These are phyloP conservation scores for Tringa solitaria DNA, from an alignment of 2,113 vertebrate genomes.

Conservation along the genomic window DNA sequence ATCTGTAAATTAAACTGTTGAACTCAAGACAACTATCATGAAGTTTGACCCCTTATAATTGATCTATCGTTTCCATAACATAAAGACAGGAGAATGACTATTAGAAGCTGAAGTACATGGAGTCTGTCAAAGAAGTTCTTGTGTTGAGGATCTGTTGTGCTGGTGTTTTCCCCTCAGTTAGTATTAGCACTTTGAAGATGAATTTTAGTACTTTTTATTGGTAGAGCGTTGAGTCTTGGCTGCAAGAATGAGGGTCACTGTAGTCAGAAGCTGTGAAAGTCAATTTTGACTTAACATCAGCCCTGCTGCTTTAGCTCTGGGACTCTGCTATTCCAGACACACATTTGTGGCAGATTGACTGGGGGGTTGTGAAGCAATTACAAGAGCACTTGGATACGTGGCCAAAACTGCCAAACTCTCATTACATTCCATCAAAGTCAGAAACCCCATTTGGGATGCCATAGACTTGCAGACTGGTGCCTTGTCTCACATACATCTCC, in stretches of 20 bases:
- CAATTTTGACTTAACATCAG: conserved; percentile 67
- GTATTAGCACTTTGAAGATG: conserved; percentile 66
- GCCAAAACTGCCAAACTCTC: conserved; percentile 41
- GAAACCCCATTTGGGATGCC: conserved; percentile 20
- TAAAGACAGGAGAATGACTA: conserved; percentile 43
- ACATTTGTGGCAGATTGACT: conserved; percentile 59
- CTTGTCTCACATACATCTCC: background rate
- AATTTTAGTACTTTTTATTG: conserved; percentile 56
- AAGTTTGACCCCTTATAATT: background rate
- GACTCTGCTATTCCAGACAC: conserved; percentile 49
- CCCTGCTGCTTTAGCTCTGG: conserved; percentile 53
- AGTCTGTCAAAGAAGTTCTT: background rate
- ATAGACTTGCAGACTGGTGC: background rate
- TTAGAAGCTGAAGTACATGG: background rate
- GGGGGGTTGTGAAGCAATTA: conserved; percentile 60
- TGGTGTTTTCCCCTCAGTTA: conserved; percentile 70
- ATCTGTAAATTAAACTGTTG: background rate
- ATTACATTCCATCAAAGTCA: conserved; percentile 25
- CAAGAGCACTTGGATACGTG: conserved; percentile 31
- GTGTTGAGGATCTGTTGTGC: conserved; percentile 39
- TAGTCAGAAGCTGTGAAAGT: conserved; percentile 65
- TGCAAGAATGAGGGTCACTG: conserved; percentile 37
- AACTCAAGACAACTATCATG: background rate
- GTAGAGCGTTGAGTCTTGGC: conserved; percentile 12
- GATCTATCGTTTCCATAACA: conserved; percentile 11